A percentile compares a stretch with the other conserved stretches of the same genome.
phyloP scores from a whole-genome alignment of 2,113 vertebrate genomes.

The Syngnathus scovelli region DNA sequence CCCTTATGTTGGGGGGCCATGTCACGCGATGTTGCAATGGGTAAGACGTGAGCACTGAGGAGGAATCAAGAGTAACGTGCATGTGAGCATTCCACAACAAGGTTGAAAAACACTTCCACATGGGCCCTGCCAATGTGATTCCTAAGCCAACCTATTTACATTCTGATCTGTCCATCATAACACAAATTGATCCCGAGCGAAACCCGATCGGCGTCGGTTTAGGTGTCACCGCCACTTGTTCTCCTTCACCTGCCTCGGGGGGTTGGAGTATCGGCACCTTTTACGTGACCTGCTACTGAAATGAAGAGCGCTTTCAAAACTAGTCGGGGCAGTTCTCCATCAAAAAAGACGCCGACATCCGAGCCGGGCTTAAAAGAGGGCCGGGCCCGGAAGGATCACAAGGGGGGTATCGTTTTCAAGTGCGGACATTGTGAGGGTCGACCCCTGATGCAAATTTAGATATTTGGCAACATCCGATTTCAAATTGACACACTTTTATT shows the following conservation, averaged over 20 bases:
- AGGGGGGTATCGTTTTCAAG: constrained; percentile 46
- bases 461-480: constrained; percentile 24
- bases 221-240: constrained; percentile 43
- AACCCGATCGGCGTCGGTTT: constrained; percentile 46
- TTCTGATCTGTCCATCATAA: constrained; percentile 32
- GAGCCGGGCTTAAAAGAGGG: constrained; percentile 42
- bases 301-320: constrained; percentile 45
- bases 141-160: constrained; percentile 25
- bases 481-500: constrained; percentile 42
- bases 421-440: constrained; percentile 37
- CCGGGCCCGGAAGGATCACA: constrained; percentile 34
- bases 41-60: constrained; percentile 24
- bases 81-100: neutral
- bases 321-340: constrained; percentile 58
- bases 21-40: constrained; percentile 47
- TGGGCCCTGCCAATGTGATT: neutral
- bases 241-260: constrained; percentile 35
- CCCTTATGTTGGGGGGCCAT: constrained; percentile 44
- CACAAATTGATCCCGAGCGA: constrained; percentile 36
- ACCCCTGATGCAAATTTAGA: constrained; percentile 4
- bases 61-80: constrained; percentile 7
- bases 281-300: constrained; percentile 38
- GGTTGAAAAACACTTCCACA: neutral
- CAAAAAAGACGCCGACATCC: constrained; percentile 52
- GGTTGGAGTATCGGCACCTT: constrained; percentile 37